phyloP scores from a whole-genome alignment of 2,888 invertebrate species.

The Ischnura elegans region DNA sequence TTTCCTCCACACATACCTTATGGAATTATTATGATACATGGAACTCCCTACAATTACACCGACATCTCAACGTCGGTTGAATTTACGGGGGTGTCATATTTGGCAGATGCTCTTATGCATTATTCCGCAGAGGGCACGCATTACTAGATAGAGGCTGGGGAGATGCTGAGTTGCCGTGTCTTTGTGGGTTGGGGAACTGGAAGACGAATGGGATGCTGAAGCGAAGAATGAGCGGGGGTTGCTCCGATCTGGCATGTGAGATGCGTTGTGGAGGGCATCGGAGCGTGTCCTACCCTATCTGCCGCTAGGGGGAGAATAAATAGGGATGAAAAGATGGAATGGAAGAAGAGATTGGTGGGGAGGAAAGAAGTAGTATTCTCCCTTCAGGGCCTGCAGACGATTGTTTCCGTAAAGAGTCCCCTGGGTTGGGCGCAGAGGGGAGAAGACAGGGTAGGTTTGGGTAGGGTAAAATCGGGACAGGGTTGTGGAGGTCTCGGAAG shows the following conservation, averaged over 20 bases:
- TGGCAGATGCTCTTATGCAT: no score
- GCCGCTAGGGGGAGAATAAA: slow-evolving; percentile 29
- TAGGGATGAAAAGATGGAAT: neutral
- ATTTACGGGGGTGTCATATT: no score
- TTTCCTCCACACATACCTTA: no score
- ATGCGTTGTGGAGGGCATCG: slow-evolving; percentile 41
- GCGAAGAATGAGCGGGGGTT: neutral
- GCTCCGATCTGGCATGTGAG: slow-evolving; percentile 44
- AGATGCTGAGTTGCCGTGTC: neutral
- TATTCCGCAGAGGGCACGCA: neutral
- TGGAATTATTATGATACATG: no score
- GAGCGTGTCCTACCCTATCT: slow-evolving; percentile 52
- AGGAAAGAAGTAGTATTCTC: neutral
- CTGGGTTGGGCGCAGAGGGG: neutral
- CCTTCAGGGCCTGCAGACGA: slow-evolving; percentile 24
- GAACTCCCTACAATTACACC: no score
- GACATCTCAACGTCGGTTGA: no score
- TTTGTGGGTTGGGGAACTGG: neutral
- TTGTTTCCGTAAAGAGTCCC: slow-evolving; percentile 65
- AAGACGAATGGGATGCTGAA: neutral
- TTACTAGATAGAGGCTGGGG: no score
- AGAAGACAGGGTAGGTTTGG: neutral
- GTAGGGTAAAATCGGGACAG: neutral
- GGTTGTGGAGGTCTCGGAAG: neutral
- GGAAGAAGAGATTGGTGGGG: neutral